Conservation (phyloP, 2,113 vertebrate species). For the Dipodomys stephensi region DNA sequence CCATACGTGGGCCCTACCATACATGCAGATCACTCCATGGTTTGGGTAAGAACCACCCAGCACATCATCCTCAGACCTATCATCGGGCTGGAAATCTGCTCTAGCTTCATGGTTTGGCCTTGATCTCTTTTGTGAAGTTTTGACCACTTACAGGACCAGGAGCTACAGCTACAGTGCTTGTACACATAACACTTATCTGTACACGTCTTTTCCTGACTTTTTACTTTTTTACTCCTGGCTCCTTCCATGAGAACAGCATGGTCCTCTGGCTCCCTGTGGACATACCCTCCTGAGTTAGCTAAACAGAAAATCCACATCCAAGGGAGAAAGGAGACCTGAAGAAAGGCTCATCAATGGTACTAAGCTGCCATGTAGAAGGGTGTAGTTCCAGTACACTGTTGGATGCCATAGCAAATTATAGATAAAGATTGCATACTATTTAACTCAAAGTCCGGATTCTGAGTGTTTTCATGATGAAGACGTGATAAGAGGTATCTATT, state of each 20-base stretch:
- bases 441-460: too few relatives aligned
- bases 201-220: too few relatives aligned
- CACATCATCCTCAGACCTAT: not conserved
- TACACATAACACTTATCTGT: too few relatives aligned
- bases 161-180: not conserved
- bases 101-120: not conserved
- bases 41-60: not conserved
- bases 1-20: accelerated
- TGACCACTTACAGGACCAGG: not conserved
- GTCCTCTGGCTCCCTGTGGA: not conserved
- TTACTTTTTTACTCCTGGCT: too few relatives aligned
- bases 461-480: not conserved
- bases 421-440: too few relatives aligned
- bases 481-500: not conserved
- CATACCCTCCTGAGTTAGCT: not conserved
- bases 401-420: not conserved
- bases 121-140: not conserved
- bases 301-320: not conserved
- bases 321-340: not conserved
- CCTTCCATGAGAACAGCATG: not conserved
- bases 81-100: not conserved
- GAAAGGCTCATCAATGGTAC: not conserved
- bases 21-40: not conserved
- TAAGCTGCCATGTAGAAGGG: not conserved
- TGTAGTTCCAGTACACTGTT: not conserved